Evolutionary conservation across 2,888 invertebrate species (phyloP).

Genomic region (Drosophila stalkeri): DNA sequence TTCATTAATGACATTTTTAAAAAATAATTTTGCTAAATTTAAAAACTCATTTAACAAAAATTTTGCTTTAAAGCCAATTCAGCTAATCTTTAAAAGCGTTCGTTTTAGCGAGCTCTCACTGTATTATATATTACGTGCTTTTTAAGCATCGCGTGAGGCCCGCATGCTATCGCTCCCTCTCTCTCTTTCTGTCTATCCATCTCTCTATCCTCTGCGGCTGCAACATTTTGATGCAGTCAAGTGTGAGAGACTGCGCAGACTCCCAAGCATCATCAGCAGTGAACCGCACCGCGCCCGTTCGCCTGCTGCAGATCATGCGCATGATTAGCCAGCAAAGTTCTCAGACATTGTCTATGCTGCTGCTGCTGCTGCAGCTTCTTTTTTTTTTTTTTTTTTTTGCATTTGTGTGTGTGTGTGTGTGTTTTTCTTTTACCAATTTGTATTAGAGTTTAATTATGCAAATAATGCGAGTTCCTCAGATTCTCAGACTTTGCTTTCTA

Average conservation of each 20-base stretch:
- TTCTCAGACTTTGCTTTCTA: slow-evolving; percentile 62
- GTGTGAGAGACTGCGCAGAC: slow-evolving; percentile 54
- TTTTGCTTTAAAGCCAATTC: too few relatives aligned
- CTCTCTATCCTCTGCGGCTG: background rate
- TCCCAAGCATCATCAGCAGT: slow-evolving; percentile 44
- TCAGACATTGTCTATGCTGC: slow-evolving; percentile 21
- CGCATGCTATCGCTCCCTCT: slow-evolving; percentile 7
- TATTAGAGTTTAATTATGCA: slow-evolving; percentile 75
- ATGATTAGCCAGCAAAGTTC: slow-evolving; percentile 68
- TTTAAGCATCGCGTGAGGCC: slow-evolving; percentile 16
- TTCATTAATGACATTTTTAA: background rate
- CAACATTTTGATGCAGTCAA: slow-evolving; percentile 37
- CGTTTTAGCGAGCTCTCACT: background rate
- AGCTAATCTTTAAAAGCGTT: background rate
- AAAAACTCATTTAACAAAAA: background rate
- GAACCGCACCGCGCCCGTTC: slow-evolving; percentile 17
- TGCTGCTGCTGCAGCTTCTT: background rate
- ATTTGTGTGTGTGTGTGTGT: too few relatives aligned
- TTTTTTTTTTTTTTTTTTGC: background rate
- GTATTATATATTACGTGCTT: slow-evolving; percentile 2
- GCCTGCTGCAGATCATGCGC: slow-evolving; percentile 60
- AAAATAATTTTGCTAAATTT: background rate
- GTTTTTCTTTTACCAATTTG: slow-evolving; percentile 54
- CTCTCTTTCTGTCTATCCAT: background rate
- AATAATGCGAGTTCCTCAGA: slow-evolving; percentile 58